These are phyloP conservation scores for Capitulum mitella DNA, from an alignment of 2,888 invertebrate genomes.

Conservation along the genomic window DNA sequence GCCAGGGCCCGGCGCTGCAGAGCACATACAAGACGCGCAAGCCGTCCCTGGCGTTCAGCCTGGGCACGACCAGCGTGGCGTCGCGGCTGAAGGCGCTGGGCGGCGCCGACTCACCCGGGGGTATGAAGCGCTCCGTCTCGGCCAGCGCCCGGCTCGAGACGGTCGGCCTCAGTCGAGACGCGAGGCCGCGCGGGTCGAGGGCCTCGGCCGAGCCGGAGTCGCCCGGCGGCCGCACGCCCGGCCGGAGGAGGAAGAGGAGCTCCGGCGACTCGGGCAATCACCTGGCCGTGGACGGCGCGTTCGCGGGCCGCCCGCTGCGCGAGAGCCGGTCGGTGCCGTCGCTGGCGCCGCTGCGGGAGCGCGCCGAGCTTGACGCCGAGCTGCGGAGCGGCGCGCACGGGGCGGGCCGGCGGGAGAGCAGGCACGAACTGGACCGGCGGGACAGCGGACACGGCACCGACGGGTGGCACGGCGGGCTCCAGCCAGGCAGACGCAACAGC, in stretches of 20 bases:
- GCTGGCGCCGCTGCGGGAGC: background rate
- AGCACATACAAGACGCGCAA: slow-evolving; percentile 13
- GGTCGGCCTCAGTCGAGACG: background rate
- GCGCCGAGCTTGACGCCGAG: background rate
- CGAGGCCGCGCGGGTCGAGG: too few species aligned
- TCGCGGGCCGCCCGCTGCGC: background rate
- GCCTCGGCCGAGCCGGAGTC: too few species aligned
- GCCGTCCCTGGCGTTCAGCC: slow-evolving; percentile 14
- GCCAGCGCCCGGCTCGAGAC: background rate
- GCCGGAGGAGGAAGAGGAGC: background rate
- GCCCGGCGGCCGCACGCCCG: background rate
- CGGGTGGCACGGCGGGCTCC: background rate
- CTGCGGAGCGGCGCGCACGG: background rate
- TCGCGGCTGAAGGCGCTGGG: background rate
- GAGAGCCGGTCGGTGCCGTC: slow-evolving; percentile 9
- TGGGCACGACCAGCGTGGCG: background rate
- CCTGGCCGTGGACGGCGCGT: background rate
- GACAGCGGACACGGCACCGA: background rate
- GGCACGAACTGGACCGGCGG: background rate
- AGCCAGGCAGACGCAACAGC: background rate
- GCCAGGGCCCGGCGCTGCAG: background rate
- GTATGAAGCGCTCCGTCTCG: background rate
- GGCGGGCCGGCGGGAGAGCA: background rate
- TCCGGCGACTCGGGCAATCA: background rate
- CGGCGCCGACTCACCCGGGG: background rate